Base-by-base conservation (phyloP, 2,797 vertebrate species). In the Chaetodon trifasciatus region DNA sequence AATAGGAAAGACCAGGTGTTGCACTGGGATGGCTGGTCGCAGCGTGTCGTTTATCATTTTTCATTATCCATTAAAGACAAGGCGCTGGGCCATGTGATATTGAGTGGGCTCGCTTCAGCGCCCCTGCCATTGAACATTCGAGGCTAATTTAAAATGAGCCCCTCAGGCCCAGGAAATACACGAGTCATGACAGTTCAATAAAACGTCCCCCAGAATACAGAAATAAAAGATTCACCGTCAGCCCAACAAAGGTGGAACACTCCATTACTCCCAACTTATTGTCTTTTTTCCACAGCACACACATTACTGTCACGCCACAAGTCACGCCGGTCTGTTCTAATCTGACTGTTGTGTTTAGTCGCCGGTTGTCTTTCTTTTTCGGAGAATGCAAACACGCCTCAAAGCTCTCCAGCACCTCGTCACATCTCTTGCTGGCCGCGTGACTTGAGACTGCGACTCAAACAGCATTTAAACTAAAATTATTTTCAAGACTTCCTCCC, bases 121-220 rank as follows among this genome's bases (percentile, higher is more conserved):
- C 78, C 49, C 70, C 73, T 75, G 86, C 89, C 92, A 89, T 88
- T 91, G 92, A 93, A 85, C 89, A 79, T 86, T 84, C 56, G 73
- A 85, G 74, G 91, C 86, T 92, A 91, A 94, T 94, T 92, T 91
- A 87, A 91, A 91, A 90, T 84, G 91, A 95, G 90, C 81, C 84
- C 89, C 90, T 95, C 88, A 91, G 90, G 88, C 75, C 52, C 79
- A 68, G 94, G 91, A 94, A 92, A 88, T 75, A 85, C 88, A 88
- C 60, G 17, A 83, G 85, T 89, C 87, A 81, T 90, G 92, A 92
- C 92, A 91, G 91, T 92, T 93, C 92, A 91, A 94, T 95, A 92
- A 92, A 94, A 92, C 72, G 10, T 24, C 83, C 77, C 44, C 16
- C 52, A 11, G 74, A 85, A 89, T 71, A 79, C 53, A 67, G 75